Conservation (phyloP, 2,797 vertebrate species). For the Columba guinea region DNA sequence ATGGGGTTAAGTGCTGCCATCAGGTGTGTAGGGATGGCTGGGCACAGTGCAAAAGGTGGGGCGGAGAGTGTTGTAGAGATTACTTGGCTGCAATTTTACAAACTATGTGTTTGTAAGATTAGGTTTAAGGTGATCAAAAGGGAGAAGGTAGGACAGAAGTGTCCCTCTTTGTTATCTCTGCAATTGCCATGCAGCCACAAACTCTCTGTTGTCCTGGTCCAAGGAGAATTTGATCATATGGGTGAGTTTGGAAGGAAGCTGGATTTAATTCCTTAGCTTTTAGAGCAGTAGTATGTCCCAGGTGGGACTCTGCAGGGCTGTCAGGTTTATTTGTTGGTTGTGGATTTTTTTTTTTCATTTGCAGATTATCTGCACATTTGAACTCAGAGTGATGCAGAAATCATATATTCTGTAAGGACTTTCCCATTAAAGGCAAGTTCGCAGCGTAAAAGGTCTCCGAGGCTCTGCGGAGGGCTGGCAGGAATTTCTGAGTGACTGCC, state of each 20-base stretch:
- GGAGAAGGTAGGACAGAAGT: neutral
- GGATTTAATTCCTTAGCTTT: neutral
- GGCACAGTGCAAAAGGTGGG: neutral
- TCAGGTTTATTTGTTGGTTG: neutral
- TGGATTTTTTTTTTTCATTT: neutral
- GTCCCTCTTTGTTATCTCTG: neutral
- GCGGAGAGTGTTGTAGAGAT: neutral
- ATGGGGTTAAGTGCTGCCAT: neutral
- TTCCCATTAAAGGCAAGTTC: conserved; percentile 43
- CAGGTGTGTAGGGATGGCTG: neutral
- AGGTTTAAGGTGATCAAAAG: neutral
- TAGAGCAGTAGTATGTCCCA: neutral
- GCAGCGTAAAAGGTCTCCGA: conserved; percentile 7
- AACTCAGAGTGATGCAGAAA: neutral
- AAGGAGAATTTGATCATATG: neutral
- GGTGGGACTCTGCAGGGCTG: neutral
- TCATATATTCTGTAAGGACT: neutral
- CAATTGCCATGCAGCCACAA: neutral
- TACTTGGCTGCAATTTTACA: neutral
- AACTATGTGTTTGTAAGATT: neutral
- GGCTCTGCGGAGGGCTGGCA: conserved; percentile 39
- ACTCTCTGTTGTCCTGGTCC: neutral
- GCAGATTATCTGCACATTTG: neutral
- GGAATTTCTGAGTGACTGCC: conserved; percentile 46
- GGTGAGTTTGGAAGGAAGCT: neutral